phyloP scores from a whole-genome alignment of 2,888 invertebrate genomes.

The Luffia ferchaultella region DNA sequence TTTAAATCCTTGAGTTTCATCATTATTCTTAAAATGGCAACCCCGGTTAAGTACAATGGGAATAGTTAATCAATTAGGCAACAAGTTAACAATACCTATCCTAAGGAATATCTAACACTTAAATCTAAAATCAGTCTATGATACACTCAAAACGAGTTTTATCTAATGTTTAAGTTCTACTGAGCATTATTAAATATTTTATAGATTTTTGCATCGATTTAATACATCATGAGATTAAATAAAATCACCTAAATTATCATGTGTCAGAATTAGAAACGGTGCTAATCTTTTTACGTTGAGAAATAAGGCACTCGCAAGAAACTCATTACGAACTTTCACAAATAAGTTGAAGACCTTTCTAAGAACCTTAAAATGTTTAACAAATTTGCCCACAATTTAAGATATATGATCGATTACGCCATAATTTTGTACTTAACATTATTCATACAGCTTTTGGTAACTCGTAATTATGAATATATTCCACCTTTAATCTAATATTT shows the following conservation, averaged over 20 bases:
- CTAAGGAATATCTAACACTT: slow-evolving; percentile 51
- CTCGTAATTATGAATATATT: not conserved
- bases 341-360: no score
- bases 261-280: not conserved
- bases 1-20: no score
- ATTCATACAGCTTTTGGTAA: not conserved
- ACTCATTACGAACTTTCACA: not conserved
- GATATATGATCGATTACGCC: no score
- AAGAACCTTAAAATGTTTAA: no score
- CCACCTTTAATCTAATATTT: not conserved
- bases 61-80: not conserved
- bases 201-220: not conserved
- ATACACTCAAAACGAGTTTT: slow-evolving; percentile 51
- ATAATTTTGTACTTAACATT: not conserved
- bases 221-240: not conserved
- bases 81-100: slow-evolving; percentile 11
- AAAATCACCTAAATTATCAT: not conserved
- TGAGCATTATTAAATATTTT: slow-evolving; percentile 34
- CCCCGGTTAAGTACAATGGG: slow-evolving; percentile 15
- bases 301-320: not conserved
- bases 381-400: no score
- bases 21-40: no score
- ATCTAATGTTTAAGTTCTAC: slow-evolving; percentile 19
- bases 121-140: slow-evolving; percentile 55
- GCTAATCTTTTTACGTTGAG: not conserved